phyloP scores from a whole-genome alignment of 2,797 vertebrate species.

The Glossophaga mutica region DNA sequence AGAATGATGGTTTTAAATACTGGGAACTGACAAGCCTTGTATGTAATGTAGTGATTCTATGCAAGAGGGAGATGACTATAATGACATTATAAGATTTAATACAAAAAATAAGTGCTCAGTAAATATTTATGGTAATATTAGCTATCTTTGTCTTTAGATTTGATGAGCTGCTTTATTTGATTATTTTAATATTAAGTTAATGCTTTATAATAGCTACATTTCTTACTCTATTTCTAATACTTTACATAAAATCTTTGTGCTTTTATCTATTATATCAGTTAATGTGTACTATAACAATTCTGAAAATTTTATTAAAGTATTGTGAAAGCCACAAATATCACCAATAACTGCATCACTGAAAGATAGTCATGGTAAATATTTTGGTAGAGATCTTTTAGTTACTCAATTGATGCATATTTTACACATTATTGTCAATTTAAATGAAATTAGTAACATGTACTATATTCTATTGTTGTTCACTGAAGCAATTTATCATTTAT shows the following conservation, averaged over 20 bases:
- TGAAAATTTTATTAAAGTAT: background rate
- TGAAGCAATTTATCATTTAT: background rate
- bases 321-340: background rate
- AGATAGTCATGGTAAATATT: background rate
- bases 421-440: background rate
- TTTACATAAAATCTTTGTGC: background rate
- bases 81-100: background rate
- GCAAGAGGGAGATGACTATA: background rate
- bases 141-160: conserved; percentile 4
- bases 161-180: background rate
- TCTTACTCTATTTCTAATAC: background rate
- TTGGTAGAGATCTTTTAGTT: background rate
- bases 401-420: background rate
- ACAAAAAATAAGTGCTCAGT: background rate
- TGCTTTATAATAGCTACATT: background rate
- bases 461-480: background rate
- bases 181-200: background rate
- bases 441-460: background rate
- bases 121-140: background rate
- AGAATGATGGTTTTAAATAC: background rate
- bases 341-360: background rate
- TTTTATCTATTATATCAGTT: background rate
- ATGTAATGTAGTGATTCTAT: background rate
- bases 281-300: background rate
- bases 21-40: background rate